Evolutionary conservation across 2,888 invertebrate genomes (phyloP), one percentile per base, ranked within the genome.

Genomic region (Melanostoma scalare): DNA sequence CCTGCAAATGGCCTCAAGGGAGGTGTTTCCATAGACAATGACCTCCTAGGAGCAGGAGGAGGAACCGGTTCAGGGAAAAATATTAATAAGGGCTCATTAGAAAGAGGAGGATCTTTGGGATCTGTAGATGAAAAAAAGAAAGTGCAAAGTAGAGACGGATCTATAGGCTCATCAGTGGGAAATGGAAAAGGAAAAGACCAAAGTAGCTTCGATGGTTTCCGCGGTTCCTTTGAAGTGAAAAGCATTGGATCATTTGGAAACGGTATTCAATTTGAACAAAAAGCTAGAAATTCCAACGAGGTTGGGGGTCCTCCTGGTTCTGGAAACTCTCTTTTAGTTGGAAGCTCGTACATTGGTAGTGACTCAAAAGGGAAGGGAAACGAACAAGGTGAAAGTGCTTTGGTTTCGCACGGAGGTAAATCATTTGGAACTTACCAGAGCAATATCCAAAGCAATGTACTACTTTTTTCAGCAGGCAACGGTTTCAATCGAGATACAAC

Each of bases 41-140:
- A 61, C 3, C 85, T 79, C 6, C 80, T 86, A 48, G 85, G 84
- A 8, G 84, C 81, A 8, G 85, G 76, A 56, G 80, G 79, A 10
- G 81, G 38, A 44, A 60, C 68, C 10, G 85, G 65, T 10, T 86
- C 87, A 65, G 89, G 87, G 31, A 79, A 60, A n/a, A 87, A 87
- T 36, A 75, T 86, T 30, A 84, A 81, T n/a, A 79, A 76, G 33
- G 75, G 86, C 55, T 79, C 85, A n/a, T 52, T 76, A 33, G 85
- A 77, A 40, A 10, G 40, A 56, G 30, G 56, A 30, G 56, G 40
- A 40, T 56, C 56, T 0, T 40, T 30, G 5, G 69, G 69, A 2
- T 31, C 50, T 20, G 50, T 56, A 36, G 31, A 55, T 8, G 85
- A 75, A 30, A 8, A 33, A 46, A 78, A 76, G 8, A 86, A 79